phyloP scores from a whole-genome alignment of 2,797 vertebrate species.

The Hippocampus kuda region DNA sequence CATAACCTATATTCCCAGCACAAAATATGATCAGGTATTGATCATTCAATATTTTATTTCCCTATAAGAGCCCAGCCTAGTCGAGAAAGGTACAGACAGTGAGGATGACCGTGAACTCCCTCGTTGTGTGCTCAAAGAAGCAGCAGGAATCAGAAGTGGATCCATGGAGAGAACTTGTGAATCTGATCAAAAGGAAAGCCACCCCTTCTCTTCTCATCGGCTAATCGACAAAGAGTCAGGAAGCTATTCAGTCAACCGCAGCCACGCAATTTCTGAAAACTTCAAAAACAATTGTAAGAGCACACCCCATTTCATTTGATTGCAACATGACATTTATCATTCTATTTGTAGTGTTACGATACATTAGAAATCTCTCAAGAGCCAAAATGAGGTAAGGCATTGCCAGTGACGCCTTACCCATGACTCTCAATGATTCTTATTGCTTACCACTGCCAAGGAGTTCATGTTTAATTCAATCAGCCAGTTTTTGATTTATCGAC shows the following conservation, averaged over 20 bases:
- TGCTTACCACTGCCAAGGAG: no score
- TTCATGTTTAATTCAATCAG: no score
- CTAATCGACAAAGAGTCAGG: conserved; percentile 40
- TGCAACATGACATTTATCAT: background rate
- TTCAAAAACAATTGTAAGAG: conserved; percentile 56
- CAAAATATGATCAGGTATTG: conserved; percentile 5
- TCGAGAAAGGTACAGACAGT: conserved; percentile 48
- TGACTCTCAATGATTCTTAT: background rate
- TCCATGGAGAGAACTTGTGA: conserved; percentile 49
- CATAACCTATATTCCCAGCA: background rate
- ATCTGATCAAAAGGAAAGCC: conserved; percentile 62
- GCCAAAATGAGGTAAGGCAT: background rate
- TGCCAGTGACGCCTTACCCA: background rate
- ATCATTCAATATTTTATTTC: conserved; percentile 11
- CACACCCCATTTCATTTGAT: background rate
- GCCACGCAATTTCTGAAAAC: conserved; percentile 65
- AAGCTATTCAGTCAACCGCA: conserved; percentile 57
- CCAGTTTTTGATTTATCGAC: background rate
- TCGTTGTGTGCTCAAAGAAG: conserved; percentile 32
- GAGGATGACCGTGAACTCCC: conserved; percentile 38
- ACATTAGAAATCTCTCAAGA: background rate
- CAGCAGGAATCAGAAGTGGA: conserved; percentile 41
- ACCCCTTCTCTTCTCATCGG: conserved; percentile 40
- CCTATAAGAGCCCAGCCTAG: conserved; percentile 39
- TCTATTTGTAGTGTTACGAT: background rate